Evolutionary conservation across 1,140 invertebrate species (phyloP), one percentile per base, ranked within the genome.

Genomic region (Solen grandis): DNA sequence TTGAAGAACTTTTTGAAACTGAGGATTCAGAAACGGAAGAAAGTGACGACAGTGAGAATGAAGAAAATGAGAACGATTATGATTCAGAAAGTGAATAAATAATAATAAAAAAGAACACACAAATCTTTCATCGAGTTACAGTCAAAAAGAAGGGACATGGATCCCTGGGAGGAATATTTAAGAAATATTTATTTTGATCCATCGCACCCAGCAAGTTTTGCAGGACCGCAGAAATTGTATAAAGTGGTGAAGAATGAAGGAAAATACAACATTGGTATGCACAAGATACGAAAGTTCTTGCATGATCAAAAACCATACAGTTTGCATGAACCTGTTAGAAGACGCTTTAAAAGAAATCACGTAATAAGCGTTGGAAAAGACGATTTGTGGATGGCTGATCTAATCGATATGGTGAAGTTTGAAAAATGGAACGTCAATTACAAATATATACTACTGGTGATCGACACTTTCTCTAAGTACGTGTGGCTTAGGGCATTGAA

Each of bases 341-440:
- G 63, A 22, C 63, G 63, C 2, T 66, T 38, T 66, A 2, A 5
- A 35, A 38, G 38, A 66, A 66, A 66, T 36, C 63, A 66, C 33
- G 33, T 66, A 22, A 22, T 66, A 10, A 35, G 33, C 35, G 63
- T 33, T 38, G 66, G 66, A 31, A 69, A 50, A 31, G 66, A 69
- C 46, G 41, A 69, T 69, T 13, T 69, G 66, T 69, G 66, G 66
- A 69, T 69, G 66, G 41, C 38, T 52, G 66, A 69, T n/a, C n/a
- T 69, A 16, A 69, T 69, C 4, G 66, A 69, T 29, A 52, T 69
- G 66, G 4, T 25, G 19, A 69, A 69, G 8, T 52, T 69, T 69
- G 66, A 5, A 3, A 54, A 69, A 50, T 69, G 66, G 66, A 69
- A 69, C 31, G 16, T 52, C 1, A 27, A 31, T 52, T 69, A 38